A percentile compares a stretch with the other conserved stretches of the same genome.
Evolutionary conservation across 2,113 vertebrate species (phyloP).

Genomic region (Xerus inauris): DNA sequence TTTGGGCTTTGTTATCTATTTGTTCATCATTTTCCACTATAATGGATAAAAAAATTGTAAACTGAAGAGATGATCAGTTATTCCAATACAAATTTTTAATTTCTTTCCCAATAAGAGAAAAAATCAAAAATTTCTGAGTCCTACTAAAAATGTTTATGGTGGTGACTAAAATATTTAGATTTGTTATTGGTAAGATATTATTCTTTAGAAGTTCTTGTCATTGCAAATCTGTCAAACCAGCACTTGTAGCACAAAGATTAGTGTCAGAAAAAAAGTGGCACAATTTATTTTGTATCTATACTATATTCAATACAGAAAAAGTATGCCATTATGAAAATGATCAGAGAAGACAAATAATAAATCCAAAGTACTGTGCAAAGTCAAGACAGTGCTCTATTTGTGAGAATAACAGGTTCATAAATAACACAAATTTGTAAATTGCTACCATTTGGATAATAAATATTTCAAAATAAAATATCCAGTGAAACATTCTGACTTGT

Average conservation of each 20-base stretch:
- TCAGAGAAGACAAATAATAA: neutral
- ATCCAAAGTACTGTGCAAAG: neutral
- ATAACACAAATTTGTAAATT: neutral
- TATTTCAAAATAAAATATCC: neutral
- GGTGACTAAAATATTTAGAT: neutral
- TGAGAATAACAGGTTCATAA: neutral
- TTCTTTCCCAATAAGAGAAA: neutral
- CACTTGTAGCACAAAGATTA: neutral
- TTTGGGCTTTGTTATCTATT: neutral
- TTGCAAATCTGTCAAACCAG: neutral
- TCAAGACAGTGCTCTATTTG: neutral
- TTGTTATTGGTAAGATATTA: neutral
- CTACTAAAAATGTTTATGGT: neutral
- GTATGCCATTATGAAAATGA: neutral
- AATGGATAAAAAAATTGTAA: neutral
- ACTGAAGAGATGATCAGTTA: neutral
- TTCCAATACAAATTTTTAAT: neutral
- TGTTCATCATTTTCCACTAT: neutral
- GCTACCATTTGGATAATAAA: neutral
- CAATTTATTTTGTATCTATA: neutral
- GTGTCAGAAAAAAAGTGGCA: neutral
- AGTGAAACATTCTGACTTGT: neutral
- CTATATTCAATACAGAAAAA: neutral
- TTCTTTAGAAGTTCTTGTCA: neutral
- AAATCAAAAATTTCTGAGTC: neutral